Percentiles rank a stretch among this genome's conserved stretches.
Evolutionary conservation across 1,140 invertebrate species (phyloP).

Genomic region (Anthonomus grandis): DNA sequence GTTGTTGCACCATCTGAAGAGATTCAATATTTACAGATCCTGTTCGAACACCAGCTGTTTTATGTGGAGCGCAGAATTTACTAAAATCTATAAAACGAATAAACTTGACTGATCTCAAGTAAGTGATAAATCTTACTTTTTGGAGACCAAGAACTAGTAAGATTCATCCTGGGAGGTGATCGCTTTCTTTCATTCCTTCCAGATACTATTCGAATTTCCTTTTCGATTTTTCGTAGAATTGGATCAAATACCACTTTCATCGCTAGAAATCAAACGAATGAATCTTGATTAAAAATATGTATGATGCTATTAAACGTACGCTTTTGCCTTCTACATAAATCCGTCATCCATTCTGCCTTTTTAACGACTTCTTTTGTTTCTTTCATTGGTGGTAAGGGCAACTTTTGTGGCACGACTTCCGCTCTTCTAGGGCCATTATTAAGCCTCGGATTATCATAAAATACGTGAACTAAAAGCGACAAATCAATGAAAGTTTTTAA

Average conservation of each 20-base stretch:
- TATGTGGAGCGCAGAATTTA: too few relatives aligned
- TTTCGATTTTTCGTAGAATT: conserved; percentile 15
- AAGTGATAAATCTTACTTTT: conserved; percentile 17
- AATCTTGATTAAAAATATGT: too few relatives aligned
- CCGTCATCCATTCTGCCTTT: conserved; percentile 12
- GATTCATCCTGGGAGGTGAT: not conserved
- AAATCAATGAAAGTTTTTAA: not conserved
- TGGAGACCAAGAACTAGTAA: conserved; percentile 22
- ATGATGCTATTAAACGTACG: too few relatives aligned
- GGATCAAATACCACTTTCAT: conserved; percentile 22
- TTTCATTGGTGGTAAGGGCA: conserved; percentile 18
- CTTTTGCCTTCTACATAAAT: too few relatives aligned
- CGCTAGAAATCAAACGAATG: conserved; percentile 12
- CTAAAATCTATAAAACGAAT: too few relatives aligned
- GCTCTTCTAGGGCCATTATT: not conserved
- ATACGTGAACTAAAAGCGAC: conserved; percentile 14
- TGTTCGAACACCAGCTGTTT: too few relatives aligned
- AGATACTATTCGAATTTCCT: conserved; percentile 12
- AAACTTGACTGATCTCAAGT: too few relatives aligned
- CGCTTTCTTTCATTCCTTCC: conserved; percentile 1
- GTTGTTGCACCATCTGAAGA: too few relatives aligned
- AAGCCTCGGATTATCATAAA: conserved; percentile 9
- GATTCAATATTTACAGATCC: too few relatives aligned
- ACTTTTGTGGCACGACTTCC: conserved; percentile 10
- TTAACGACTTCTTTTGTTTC: conserved; percentile 12